Percentiles rank a stretch among this genome's conserved stretches.
These are phyloP conservation scores for Norana najaformis DNA, from an alignment of 2,888 invertebrate species.

Conservation along the genomic window DNA sequence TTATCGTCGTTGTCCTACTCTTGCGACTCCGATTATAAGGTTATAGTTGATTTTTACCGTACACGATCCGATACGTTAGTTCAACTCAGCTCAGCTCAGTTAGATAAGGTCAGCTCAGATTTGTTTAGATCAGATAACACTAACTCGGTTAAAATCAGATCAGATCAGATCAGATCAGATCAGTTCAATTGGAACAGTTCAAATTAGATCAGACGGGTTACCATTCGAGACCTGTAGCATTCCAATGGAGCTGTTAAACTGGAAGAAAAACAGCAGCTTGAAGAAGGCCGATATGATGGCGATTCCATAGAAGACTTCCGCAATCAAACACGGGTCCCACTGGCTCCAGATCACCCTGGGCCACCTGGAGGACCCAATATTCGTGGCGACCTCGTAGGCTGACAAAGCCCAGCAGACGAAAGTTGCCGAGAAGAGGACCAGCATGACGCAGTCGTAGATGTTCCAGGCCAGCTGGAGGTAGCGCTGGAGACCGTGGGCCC, in stretches of 20 bases:
- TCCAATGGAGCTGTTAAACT: constrained; percentile 71
- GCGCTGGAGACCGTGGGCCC: neutral
- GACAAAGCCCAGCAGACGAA: constrained; percentile 73
- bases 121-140: too few species aligned
- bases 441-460: constrained; percentile 67
- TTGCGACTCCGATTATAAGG: too few species aligned
- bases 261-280: constrained; percentile 70
- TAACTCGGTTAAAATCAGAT: too few species aligned
- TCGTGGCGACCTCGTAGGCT: constrained; percentile 65
- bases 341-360: constrained; percentile 73
- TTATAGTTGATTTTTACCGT: too few species aligned
- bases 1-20: too few species aligned
- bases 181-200: neutral
- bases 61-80: too few species aligned
- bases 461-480: constrained; percentile 37
- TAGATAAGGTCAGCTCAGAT: too few species aligned
- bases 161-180: too few species aligned
- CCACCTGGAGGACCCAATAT: constrained; percentile 52
- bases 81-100: too few species aligned
- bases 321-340: constrained; percentile 70
- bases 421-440: constrained; percentile 78
- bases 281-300: constrained; percentile 73
- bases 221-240: constrained; percentile 65
- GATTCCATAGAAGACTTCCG: constrained; percentile 72
- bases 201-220: neutral